Evolutionary conservation across 2,113 vertebrate species (phyloP), one percentile per base, ranked within the genome.

Genomic region (Pogonocichla stellata): DNA sequence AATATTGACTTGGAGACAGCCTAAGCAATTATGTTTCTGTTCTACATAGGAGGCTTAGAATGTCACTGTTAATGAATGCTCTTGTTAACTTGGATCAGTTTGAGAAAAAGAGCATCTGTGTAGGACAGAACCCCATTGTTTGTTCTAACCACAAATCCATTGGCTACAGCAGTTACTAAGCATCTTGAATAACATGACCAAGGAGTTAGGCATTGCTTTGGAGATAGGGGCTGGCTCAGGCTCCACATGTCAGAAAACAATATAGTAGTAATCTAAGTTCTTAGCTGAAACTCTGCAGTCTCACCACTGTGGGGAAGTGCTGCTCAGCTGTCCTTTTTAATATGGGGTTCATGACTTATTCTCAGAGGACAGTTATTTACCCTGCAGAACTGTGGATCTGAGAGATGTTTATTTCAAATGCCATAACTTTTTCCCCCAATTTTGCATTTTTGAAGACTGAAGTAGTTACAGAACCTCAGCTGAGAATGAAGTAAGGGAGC

Each of bases 101-200:
- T 45, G 54, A 60, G 72, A 53, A 69, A 86, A 92, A 89, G 54
- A 95, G 70, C 61, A 92, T 95, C 93, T 94, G 70, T 72, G 66
- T 34, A 88, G 60, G 50, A 96, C 90, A 95, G 93, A 96, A 77
- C 29, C 14, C 34, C 53, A 73, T 94, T 96, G 92, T 97, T 71
- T 90, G 18, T 88, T 54, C 67, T 93, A 86, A 95, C 88, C 92
- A 66, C 82, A 94, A 58, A 78, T 54, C 62, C 58, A 51, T 75
- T 93, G 28, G 81, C 90, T 82, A 57, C 67, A 86, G 88, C 60
- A 77, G 79, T 94, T 93, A 80, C 81, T 82, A 88, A 85, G 57
- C 79, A 90, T 94, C 67, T 94, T 26, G 8, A 94, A 88, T 82
- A 90, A 74, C 50, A 57, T 67, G 58, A 69, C 87, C 86, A 90